A percentile compares a stretch with the other conserved stretches of the same genome.
Conservation (phyloP, 2,888 invertebrate genomes). For the Chaetogeoica ovagalla region DNA sequence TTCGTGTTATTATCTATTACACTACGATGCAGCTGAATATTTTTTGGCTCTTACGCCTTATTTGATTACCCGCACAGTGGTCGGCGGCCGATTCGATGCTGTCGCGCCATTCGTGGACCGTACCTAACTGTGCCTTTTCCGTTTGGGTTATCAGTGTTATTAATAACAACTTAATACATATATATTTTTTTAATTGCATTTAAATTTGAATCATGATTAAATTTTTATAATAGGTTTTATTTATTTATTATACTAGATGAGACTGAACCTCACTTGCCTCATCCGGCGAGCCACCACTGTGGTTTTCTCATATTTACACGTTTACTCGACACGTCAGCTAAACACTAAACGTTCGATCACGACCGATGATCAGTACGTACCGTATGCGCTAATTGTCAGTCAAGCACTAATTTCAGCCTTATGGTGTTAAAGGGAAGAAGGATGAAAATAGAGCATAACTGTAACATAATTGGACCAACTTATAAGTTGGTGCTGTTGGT, state of each 20-base stretch:
- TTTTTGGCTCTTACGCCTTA: neutral
- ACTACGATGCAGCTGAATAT: neutral
- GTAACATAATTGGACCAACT: too few relatives aligned
- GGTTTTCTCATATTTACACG: too few relatives aligned
- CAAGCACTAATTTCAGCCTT: too few relatives aligned
- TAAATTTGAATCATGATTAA: neutral
- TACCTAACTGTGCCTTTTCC: too few relatives aligned
- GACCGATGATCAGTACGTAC: too few relatives aligned
- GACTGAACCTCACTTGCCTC: slow-evolving; percentile 5
- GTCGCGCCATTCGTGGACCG: neutral
- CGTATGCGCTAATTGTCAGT: too few relatives aligned
- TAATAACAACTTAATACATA: neutral
- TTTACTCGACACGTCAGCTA: too few relatives aligned
- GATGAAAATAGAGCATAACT: too few relatives aligned
- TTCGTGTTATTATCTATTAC: neutral
- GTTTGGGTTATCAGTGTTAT: neutral
- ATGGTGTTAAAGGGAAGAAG: too few relatives aligned
- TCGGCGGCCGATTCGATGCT: neutral
- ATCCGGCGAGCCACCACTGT: slow-evolving; percentile 6
- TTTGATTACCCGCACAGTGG: neutral
- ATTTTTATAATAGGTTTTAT: neutral
- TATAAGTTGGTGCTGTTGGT: too few relatives aligned
- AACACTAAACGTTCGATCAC: too few relatives aligned
- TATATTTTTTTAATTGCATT: neutral
- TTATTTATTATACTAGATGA: neutral